These are phyloP conservation scores for Pitta sordida DNA, from an alignment of 2,113 vertebrate genomes.

Conservation along the genomic window DNA sequence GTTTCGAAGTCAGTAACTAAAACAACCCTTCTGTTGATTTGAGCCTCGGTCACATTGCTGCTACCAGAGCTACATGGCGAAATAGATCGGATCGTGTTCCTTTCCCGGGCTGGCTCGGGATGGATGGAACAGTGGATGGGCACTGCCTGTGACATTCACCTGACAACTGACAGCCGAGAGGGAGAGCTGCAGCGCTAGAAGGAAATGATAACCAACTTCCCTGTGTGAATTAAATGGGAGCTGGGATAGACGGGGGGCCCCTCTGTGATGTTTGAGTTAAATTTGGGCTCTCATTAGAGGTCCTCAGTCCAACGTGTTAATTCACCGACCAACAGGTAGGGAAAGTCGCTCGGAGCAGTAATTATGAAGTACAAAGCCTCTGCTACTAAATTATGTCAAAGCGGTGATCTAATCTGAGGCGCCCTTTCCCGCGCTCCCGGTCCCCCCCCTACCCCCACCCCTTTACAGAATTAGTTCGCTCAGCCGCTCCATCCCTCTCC, in stretches of 20 bases:
- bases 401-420: background rate
- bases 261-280: background rate
- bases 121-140: background rate
- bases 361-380: background rate
- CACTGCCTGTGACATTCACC: background rate
- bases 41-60: background rate
- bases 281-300: slow-evolving; percentile 7
- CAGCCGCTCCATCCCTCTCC: background rate
- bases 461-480: background rate
- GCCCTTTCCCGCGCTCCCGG: background rate
- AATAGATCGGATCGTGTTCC: background rate
- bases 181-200: background rate
- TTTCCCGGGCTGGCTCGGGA: background rate
- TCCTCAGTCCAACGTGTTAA: slow-evolving; percentile 34
- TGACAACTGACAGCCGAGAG: background rate
- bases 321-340: slow-evolving; percentile 55
- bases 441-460: no score
- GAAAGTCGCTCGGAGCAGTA: slow-evolving; percentile 40
- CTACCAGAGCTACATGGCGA: background rate
- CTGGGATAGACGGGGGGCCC: background rate
- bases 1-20: background rate
- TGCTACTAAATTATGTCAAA: background rate
- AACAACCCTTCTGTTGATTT: background rate
- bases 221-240: background rate
- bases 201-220: background rate